Base-by-base conservation (phyloP, 2,113 vertebrate genomes). In the Pyrgilauda ruficollis region DNA sequence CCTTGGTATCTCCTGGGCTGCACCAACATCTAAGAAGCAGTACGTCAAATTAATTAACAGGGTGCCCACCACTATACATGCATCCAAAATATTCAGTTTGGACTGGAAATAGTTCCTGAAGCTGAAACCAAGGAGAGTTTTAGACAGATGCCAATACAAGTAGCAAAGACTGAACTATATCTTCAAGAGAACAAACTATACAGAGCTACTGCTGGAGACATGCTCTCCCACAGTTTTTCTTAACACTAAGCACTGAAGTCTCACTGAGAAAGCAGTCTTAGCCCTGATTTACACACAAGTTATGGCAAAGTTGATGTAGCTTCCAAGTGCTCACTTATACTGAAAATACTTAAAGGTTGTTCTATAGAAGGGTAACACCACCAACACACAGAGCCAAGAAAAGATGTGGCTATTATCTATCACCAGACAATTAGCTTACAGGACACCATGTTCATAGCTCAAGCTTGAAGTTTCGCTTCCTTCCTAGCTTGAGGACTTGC, bases 81-180 rank as follows among this genome's bases (percentile, higher is more conserved):
- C 98, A 63, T 99, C 99, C 47, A 99, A 59, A 89, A 98, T 97
- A 95, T 99, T 99, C 91, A 99, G 82, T 84, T 97, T 97, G 53
- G 98, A 98, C 84, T 55, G 97, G 97, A 99, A 99, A 96, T 99
- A 99, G 3, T 93, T 97, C n/a, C 66, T 96, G 75, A 98, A 98
- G 61, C 99, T 99, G 95, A 78, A 95, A 94, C 11, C 82, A 82
- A 70, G 9, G 10, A 68, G 8, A 83, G 22, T 41, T 92, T 94
- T 77, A 92, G 73, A 67, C 2, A 86, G 18, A 76, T 58, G 15
- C 3, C 15, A 18, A 23, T 12, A 72, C 1, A 22, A 8, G 30
- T 12, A 67, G n/a, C 43, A 81, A 58, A 70, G 14, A 56, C 1
- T 47, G 37, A 91, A 87, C 73, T 5, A 27, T 2, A 67, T 28